phyloP scores from a whole-genome alignment of 1,140 invertebrate genomes.

The Trichonephila inaurata region DNA sequence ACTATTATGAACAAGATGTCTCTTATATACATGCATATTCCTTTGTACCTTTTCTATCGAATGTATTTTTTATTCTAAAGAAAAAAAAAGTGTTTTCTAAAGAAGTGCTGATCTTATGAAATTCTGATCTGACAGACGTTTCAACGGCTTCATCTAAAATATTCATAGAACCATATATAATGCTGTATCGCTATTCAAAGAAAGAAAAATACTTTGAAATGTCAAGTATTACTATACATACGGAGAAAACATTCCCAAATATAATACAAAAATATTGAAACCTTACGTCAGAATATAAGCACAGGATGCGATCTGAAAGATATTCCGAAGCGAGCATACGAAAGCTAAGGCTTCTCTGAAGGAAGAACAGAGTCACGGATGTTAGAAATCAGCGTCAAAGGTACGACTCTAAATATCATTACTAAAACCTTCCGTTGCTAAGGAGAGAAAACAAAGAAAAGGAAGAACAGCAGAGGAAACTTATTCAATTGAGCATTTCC shows the following conservation, averaged over 20 bases:
- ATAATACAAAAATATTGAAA: conserved; percentile 2
- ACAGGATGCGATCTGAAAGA: not conserved
- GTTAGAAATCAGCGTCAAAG: conserved; percentile 35
- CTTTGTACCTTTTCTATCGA: too few relatives aligned
- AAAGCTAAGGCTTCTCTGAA: not conserved
- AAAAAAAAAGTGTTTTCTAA: not conserved
- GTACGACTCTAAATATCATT: conserved; percentile 30
- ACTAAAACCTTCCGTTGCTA: not conserved
- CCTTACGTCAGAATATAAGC: not conserved
- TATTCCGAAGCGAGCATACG: not conserved
- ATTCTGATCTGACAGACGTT: not conserved
- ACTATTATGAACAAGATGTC: not conserved
- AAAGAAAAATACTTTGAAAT: not conserved
- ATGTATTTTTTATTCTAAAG: not conserved
- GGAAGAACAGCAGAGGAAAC: not conserved
- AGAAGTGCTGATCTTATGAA: not conserved
- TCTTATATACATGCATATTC: too few relatives aligned
- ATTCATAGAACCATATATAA: not conserved
- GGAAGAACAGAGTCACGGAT: not conserved
- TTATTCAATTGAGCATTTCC: conserved; percentile 62
- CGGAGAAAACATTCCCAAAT: not conserved
- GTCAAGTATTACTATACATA: not conserved
- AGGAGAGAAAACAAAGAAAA: not conserved
- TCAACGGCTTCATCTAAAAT: conserved; percentile 12
- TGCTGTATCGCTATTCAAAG: not conserved